A percentile compares a stretch with the other conserved stretches of the same genome.
phyloP scores from a whole-genome alignment of 2,888 invertebrate species.

The Tetranychus piercei region DNA sequence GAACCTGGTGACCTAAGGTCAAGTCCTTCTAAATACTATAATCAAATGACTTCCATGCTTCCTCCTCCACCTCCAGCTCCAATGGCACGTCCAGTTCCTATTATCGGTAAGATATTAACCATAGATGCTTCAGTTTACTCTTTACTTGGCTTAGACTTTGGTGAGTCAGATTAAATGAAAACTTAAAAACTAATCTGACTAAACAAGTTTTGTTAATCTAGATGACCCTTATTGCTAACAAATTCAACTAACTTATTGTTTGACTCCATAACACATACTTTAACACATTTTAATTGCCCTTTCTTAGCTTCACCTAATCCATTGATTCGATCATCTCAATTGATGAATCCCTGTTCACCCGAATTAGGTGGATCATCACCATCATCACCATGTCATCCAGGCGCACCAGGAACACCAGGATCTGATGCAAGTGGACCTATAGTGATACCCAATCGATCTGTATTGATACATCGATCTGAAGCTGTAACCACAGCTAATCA shows the following conservation, averaged over 20 bases:
- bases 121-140: neutral
- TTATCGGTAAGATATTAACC: slow-evolving; percentile 32
- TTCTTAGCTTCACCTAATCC: neutral
- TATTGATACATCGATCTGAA: neutral
- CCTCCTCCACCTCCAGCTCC: slow-evolving; percentile 65
- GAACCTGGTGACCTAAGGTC: neutral
- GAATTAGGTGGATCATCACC: slow-evolving; percentile 9
- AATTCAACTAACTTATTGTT: neutral
- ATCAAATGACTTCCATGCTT: slow-evolving; percentile 43
- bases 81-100: slow-evolving; percentile 87
- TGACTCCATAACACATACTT: neutral
- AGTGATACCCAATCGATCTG: slow-evolving; percentile 1
- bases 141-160: neutral
- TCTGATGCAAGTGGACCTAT: slow-evolving; percentile 1
- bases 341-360: slow-evolving; percentile 9
- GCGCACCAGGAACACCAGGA: slow-evolving; percentile 3
- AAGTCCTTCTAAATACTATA: slow-evolving; percentile 15
- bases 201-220: too few species aligned
- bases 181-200: too few species aligned
- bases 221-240: too few species aligned
- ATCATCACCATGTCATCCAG: slow-evolving; percentile 5
- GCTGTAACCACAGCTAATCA: neutral
- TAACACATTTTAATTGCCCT: neutral
- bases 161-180: neutral
- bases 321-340: slow-evolving; percentile 7